Base-by-base conservation (phyloP, 2,888 invertebrate species). In the Aporophyla nigra region DNA sequence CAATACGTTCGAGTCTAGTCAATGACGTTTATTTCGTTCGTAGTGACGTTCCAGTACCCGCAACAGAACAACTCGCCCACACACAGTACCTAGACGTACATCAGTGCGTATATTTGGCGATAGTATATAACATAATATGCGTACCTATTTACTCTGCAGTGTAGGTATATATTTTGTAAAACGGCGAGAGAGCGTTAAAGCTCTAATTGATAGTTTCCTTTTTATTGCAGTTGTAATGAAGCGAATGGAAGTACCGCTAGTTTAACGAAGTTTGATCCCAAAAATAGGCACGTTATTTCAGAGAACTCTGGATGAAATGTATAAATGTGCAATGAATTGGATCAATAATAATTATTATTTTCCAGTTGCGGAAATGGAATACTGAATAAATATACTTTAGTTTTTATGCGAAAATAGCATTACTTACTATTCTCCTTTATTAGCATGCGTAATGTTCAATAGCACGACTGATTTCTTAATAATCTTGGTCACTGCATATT, bases 151-250 rank as follows among this genome's bases (percentile, higher is more conserved):
- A 33, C 12, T 24, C 33, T 27, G 19, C 19, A 66, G 66, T 53
- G 21, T 27, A 21, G 21, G 33, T 67, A n/a, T n/a, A 14, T n/a
- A 74, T 74, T 63, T 21, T 61, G 19, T n/a, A 66, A 69, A 80
- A 67, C 2, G 14, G 16, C 58, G 46, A 58, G 24, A 63, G 58
- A 59, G 33, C 51, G 62, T 66, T 54, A 77, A 51, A 77, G 69
- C 67, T 69, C 56, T 70, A 85, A 81, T 74, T 77, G 19, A 59
- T 59, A 49, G 49, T 59, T 85, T 85, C 78, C 78, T 71, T 70
- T 72, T 81, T 81, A 53, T 63, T 76, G 46, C 53, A 66, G 58
- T 59, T 66, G 24, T 61, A 62, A 71, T 73, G 6, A 62, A 70
- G 51, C 14, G 70, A 62, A 56, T 58, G 43, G 5, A 5, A 16